Conservation (phyloP, 2,888 invertebrate genomes). For the Epistrophe grossulariae region DNA sequence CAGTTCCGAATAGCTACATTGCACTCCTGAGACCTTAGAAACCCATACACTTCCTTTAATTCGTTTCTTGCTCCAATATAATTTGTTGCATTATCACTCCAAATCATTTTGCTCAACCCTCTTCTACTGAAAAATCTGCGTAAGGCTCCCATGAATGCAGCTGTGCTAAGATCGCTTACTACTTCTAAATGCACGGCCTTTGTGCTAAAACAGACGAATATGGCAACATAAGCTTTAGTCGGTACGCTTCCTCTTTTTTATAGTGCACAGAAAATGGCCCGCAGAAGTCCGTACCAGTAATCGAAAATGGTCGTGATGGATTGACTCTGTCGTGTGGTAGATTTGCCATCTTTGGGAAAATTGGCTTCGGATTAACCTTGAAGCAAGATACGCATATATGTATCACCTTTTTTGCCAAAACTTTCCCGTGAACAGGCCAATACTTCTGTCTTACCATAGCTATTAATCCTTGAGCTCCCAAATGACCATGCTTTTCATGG, state of each 20-base stretch:
- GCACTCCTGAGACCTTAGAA: neutral
- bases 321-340: too few relatives aligned
- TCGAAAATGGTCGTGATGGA: neutral
- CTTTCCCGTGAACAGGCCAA: constrained; percentile 19
- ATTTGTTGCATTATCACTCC: constrained; percentile 4
- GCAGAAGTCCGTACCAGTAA: neutral
- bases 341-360: too few relatives aligned
- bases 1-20: neutral
- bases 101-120: neutral
- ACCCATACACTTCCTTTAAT: neutral
- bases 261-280: constrained; percentile 2
- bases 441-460: constrained; percentile 11
- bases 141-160: neutral
- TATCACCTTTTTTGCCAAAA: neutral
- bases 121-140: neutral
- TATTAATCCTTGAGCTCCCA: constrained; percentile 20
- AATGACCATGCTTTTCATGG: neutral
- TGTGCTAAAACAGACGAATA: too few relatives aligned
- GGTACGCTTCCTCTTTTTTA: neutral
- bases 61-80: neutral
- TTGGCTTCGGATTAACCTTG: neutral
- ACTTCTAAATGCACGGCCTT: neutral
- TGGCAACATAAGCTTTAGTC: too few relatives aligned
- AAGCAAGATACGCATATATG: neutral
- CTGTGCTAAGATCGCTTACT: neutral